These are phyloP conservation scores for Sakesphorus luctuosus DNA, from an alignment of 2,113 vertebrate species.

Conservation along the genomic window DNA sequence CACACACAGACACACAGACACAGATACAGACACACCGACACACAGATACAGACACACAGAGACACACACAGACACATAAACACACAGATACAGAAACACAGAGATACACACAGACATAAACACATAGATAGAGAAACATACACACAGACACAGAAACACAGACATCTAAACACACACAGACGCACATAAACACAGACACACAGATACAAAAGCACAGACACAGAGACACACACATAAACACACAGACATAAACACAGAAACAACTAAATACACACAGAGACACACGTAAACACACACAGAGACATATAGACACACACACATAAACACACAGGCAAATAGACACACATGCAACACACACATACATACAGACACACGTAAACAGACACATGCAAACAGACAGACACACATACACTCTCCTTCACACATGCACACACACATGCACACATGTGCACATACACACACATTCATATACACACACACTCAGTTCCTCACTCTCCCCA, in stretches of 20 bases:
- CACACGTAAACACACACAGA: neutral
- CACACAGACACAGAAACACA: neutral
- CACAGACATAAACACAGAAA: neutral
- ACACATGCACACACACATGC: accelerated
- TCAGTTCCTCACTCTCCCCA: neutral
- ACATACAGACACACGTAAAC: no score
- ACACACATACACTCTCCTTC: neutral
- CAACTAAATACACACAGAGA: no score
- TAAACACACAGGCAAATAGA: neutral
- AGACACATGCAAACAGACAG: neutral
- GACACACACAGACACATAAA: neutral
- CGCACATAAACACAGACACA: no score
- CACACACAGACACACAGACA: neutral
- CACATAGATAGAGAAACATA: neutral
- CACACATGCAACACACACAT: neutral
- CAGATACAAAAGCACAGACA: no score
- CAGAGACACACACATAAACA: neutral
- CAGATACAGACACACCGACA: no score
- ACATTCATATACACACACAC: neutral
- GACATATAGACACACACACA: neutral
- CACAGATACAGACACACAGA: neutral
- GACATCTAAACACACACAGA: neutral
- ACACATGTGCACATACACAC: no score
- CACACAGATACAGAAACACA: neutral
- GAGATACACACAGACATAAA: neutral